Percentiles rank a stretch among this genome's conserved stretches.
Evolutionary conservation across 2,888 invertebrate genomes (phyloP).

Genomic region (Amphimallon solstitiale): DNA sequence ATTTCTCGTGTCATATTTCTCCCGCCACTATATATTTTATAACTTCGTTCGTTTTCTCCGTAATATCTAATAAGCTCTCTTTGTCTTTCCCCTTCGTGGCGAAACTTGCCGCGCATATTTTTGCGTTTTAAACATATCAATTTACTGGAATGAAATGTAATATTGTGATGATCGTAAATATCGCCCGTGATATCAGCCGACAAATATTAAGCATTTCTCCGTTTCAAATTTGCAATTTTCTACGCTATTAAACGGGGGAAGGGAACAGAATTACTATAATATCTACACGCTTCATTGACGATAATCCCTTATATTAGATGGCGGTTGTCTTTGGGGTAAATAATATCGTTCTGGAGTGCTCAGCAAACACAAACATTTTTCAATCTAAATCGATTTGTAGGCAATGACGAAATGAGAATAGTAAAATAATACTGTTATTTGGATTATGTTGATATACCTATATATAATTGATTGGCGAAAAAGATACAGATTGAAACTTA

Average conservation of each 20-base stretch:
- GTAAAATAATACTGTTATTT: too few relatives aligned
- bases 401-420: too few relatives aligned
- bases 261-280: constrained; percentile 34
- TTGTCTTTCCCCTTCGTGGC: too few relatives aligned
- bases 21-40: too few relatives aligned
- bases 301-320: constrained; percentile 35
- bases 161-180: not conserved
- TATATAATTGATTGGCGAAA: too few relatives aligned
- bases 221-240: constrained; percentile 17
- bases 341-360: not conserved
- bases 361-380: not conserved
- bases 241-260: constrained; percentile 10
- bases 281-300: constrained; percentile 34
- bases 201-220: not conserved
- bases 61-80: too few relatives aligned
- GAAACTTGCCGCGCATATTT: too few relatives aligned
- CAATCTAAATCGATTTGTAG: constrained; percentile 11
- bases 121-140: not conserved
- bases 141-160: constrained; percentile 14
- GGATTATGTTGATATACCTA: too few relatives aligned
- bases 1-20: too few relatives aligned
- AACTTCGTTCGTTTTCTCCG: too few relatives aligned
- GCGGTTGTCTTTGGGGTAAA: constrained; percentile 12
- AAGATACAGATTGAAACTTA: too few relatives aligned
- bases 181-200: not conserved